These are phyloP conservation scores for Bellardia bayeri DNA, from an alignment of 2,888 invertebrate species.

Conservation along the genomic window DNA sequence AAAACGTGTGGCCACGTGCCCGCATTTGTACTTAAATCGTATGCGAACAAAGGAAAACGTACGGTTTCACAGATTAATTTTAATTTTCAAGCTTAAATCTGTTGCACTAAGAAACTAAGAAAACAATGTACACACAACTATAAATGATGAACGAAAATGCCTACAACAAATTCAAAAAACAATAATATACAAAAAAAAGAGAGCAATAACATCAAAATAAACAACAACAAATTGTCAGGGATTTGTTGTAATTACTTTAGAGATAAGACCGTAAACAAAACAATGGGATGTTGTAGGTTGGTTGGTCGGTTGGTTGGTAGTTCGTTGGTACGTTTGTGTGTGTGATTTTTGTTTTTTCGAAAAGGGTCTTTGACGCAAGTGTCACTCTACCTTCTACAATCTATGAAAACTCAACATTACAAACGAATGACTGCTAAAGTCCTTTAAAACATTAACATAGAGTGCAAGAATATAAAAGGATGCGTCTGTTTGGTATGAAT, in stretches of 20 bases:
- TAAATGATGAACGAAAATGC: slow-evolving; percentile 33
- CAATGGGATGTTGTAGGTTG: slow-evolving; percentile 50
- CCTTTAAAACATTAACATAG: slow-evolving; percentile 34
- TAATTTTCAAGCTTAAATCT: slow-evolving; percentile 71
- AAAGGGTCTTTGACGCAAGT: slow-evolving; percentile 59
- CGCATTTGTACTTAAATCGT: slow-evolving; percentile 64
- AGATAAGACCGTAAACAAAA: slow-evolving; percentile 72
- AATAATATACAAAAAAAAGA: slow-evolving; percentile 64
- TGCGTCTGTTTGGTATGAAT: slow-evolving; percentile 38
- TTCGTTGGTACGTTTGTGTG: slow-evolving; percentile 11
- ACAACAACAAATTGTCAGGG: slow-evolving; percentile 73
- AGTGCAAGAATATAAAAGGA: slow-evolving; percentile 50
- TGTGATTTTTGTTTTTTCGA: slow-evolving; percentile 25
- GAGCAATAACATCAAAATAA: slow-evolving; percentile 73
- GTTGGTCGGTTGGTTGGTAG: slow-evolving; percentile 34
- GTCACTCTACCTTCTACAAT: slow-evolving; percentile 44
- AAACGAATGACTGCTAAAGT: slow-evolving; percentile 59
- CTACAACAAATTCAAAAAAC: slow-evolving; percentile 23
- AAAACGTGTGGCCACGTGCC: slow-evolving; percentile 72
- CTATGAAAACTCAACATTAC: slow-evolving; percentile 15
- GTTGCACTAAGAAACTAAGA: slow-evolving; percentile 58
- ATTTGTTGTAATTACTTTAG: slow-evolving; percentile 73
- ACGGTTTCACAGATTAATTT: slow-evolving; percentile 71
- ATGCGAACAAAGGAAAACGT: slow-evolving; percentile 68
- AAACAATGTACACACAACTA: slow-evolving; percentile 33